These are phyloP conservation scores for Rafetus swinhoei DNA, from an alignment of 2,113 vertebrate genomes.

Conservation along the genomic window DNA sequence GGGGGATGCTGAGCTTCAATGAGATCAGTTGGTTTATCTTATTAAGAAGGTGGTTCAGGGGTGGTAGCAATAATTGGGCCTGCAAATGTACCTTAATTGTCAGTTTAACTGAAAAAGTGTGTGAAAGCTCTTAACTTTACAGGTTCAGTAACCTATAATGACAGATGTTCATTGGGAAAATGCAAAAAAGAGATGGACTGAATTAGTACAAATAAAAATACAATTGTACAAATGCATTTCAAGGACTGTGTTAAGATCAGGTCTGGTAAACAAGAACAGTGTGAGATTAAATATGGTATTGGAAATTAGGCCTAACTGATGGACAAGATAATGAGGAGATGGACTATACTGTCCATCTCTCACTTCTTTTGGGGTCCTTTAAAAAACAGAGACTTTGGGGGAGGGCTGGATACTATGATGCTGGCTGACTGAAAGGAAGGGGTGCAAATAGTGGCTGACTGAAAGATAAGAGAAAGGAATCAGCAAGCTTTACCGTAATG, in stretches of 20 bases:
- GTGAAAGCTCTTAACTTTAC: not conserved
- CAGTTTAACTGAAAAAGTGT: not conserved
- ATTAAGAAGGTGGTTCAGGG: not conserved
- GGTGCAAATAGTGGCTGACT: not conserved
- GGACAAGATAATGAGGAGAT: not conserved
- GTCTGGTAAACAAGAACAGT: not conserved
- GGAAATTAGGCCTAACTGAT: not conserved
- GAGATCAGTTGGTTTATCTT: not conserved
- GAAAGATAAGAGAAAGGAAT: not conserved
- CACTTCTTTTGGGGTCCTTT: not conserved
- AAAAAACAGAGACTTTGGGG: not conserved
- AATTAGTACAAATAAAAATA: not conserved
- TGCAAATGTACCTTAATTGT: too few relatives aligned
- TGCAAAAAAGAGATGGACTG: not conserved
- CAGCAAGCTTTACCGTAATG: not conserved
- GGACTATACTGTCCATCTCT: not conserved
- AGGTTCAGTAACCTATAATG: not conserved
- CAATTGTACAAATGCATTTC: not conserved
- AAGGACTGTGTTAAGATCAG: not conserved
- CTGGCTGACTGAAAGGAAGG: not conserved
- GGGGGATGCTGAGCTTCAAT: not conserved
- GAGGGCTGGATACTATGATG: not conserved
- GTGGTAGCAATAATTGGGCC: too few relatives aligned
- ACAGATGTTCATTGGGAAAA: not conserved
- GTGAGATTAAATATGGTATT: not conserved